phyloP scores from a whole-genome alignment of 2,797 vertebrate species.

The Brotula barbata region DNA sequence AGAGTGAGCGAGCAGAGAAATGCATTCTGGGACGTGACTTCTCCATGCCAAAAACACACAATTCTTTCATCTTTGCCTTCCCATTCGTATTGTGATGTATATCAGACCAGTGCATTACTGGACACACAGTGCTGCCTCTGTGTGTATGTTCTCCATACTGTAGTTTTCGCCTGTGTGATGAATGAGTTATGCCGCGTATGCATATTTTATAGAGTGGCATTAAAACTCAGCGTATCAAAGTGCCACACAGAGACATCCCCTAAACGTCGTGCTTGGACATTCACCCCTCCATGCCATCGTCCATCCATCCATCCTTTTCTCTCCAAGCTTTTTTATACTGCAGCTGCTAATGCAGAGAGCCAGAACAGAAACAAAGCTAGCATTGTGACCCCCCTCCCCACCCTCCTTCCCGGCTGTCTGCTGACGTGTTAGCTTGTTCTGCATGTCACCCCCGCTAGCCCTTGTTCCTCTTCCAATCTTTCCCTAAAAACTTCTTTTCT shows the following conservation, averaged over 20 bases:
- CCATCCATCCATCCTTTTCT: constrained; percentile 64
- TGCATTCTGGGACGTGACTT: constrained; percentile 63
- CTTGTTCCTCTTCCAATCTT: constrained; percentile 69
- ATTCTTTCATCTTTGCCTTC: constrained; percentile 61
- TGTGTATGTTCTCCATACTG: constrained; percentile 37
- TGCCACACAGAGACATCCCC: constrained; percentile 77
- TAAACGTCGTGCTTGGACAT: constrained; percentile 61
- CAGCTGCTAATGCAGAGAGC: constrained; percentile 83
- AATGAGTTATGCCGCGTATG: constrained; percentile 55
- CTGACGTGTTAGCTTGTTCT: constrained; percentile 76
- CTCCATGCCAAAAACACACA: constrained; percentile 40
- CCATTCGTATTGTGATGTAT: constrained; percentile 52
- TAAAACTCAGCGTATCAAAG: constrained; percentile 51
- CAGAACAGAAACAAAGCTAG: constrained; percentile 77
- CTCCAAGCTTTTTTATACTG: constrained; percentile 72
- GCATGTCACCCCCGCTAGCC: constrained; percentile 59
- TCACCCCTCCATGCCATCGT: constrained; percentile 55
- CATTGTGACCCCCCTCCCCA: constrained; percentile 72
- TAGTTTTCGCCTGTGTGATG: constrained; percentile 37
- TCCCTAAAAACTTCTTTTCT: constrained; percentile 73
- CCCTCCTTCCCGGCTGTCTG: constrained; percentile 57
- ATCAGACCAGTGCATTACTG: constrained; percentile 56
- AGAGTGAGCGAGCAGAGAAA: constrained; percentile 53
- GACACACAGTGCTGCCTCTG: constrained; percentile 58
- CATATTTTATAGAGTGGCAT: constrained; percentile 55